phyloP scores from a whole-genome alignment of 2,888 invertebrate species.

The Pristionchus maxplancki region DNA sequence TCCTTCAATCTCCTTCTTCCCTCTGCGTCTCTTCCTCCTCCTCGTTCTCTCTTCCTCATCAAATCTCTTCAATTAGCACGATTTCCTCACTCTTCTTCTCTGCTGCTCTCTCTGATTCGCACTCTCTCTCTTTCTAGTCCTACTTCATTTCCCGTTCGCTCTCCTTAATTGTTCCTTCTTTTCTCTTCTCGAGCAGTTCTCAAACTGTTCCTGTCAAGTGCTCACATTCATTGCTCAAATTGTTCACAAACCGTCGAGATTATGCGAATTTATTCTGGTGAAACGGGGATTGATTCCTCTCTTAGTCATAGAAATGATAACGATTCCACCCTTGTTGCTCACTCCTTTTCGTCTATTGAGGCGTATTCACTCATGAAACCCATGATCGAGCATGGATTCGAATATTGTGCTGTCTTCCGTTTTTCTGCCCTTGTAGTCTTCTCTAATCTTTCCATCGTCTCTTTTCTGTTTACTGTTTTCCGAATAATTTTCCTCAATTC shows the following conservation, averaged over 20 bases:
- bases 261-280: background rate
- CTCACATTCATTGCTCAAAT: background rate
- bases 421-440: background rate
- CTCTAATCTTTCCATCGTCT: background rate
- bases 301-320: constrained; percentile 1
- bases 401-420: too few relatives aligned
- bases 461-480: background rate
- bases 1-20: background rate
- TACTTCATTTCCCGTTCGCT: constrained; percentile 31
- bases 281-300: background rate
- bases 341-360: background rate
- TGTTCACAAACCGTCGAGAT: background rate
- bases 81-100: background rate
- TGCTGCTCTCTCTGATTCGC: background rate
- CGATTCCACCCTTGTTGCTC: background rate
- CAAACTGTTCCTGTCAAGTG: background rate
- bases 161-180: background rate
- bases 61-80: background rate
- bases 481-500: background rate
- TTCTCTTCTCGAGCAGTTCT: background rate
- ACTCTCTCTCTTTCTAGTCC: background rate
- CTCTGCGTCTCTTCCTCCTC: constrained; percentile 11
- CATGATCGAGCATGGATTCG: too few relatives aligned
- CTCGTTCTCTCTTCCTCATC: background rate
- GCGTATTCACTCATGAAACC: background rate